Conservation (phyloP, 1,140 invertebrate genomes). For the Papilio helenus region DNA sequence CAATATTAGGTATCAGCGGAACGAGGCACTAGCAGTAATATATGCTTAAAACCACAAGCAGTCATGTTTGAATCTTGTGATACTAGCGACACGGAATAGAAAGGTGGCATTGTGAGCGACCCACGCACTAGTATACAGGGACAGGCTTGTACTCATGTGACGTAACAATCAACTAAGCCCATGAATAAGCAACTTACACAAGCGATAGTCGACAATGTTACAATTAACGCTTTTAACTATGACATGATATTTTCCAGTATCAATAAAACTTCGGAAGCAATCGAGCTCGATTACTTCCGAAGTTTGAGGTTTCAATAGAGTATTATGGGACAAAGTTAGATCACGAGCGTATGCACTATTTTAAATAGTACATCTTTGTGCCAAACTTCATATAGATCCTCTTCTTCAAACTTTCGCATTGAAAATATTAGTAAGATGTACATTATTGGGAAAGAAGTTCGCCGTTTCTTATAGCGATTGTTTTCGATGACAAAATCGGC, state of each 20-base stretch:
- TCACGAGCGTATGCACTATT: too few species aligned
- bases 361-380: too few species aligned
- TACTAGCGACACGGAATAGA: conserved; percentile 46
- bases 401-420: too few species aligned
- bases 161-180: not conserved
- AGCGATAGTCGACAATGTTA: not conserved
- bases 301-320: not conserved
- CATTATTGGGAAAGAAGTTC: too few species aligned
- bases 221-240: not conserved
- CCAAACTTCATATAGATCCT: too few species aligned
- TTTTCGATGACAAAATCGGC: too few species aligned
- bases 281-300: not conserved
- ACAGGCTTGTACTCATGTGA: not conserved
- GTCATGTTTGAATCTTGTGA: not conserved
- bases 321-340: too few species aligned
- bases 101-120: conserved; percentile 57
- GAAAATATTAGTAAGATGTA: too few species aligned
- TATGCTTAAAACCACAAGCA: not conserved
- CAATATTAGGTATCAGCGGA: not conserved
- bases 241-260: not conserved
- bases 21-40: not conserved
- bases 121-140: conserved; percentile 48
- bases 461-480: too few species aligned
- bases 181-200: conserved; percentile 3
- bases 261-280: too few species aligned